Evolutionary conservation across 2,113 vertebrate genomes (phyloP).

Genomic region (Loxodonta africana): DNA sequence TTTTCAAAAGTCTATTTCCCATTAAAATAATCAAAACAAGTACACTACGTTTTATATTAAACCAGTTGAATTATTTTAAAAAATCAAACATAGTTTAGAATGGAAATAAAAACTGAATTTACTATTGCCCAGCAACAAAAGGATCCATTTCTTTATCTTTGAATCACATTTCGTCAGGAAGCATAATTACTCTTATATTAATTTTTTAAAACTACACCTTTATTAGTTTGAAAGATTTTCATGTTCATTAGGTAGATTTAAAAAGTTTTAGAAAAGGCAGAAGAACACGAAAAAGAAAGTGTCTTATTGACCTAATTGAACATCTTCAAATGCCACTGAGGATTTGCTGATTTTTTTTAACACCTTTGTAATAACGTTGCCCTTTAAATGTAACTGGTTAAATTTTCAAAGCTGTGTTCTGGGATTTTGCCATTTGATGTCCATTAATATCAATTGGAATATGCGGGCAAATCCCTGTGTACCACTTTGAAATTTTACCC

Average conservation of each 20-base stretch:
- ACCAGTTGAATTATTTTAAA: constrained; percentile 28
- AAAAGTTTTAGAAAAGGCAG: constrained; percentile 69
- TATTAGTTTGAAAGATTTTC: constrained; percentile 72
- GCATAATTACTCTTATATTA: constrained; percentile 63
- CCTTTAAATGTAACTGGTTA: constrained; percentile 80
- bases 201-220: constrained; percentile 58
- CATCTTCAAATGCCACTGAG: constrained; percentile 78
- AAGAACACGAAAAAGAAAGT: constrained; percentile 74
- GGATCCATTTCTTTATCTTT: constrained; percentile 40
- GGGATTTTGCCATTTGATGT: constrained; percentile 81
- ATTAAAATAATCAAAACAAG: constrained; percentile 24
- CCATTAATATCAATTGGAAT: constrained; percentile 80
- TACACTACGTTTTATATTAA: neutral
- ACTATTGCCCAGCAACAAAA: constrained; percentile 35
- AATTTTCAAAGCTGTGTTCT: constrained; percentile 73
- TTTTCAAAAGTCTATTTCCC: constrained; percentile 44
- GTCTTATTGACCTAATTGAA: constrained; percentile 78
- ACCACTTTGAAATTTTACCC: constrained; percentile 80
- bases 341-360: constrained; percentile 77
- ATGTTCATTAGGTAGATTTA: constrained; percentile 71
- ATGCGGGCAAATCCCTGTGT: constrained; percentile 76
- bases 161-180: constrained; percentile 51
- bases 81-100: constrained; percentile 51
- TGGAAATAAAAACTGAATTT: constrained; percentile 59
- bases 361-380: constrained; percentile 74